Base-by-base conservation (phyloP, 2,113 vertebrate genomes). In the Phyllostomus hastatus region DNA sequence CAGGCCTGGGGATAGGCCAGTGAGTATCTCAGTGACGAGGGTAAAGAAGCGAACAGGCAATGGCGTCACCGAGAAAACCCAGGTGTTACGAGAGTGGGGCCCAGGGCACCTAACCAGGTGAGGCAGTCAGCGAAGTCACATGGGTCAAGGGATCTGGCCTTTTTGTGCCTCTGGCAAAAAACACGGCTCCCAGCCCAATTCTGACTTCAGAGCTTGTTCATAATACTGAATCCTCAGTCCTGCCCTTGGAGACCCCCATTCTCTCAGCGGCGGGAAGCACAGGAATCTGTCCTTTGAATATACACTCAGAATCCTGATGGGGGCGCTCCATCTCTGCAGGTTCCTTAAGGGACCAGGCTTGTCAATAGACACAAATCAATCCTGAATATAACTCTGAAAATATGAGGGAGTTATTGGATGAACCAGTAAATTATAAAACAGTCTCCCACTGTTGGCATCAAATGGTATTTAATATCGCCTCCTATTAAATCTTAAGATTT, bases 41-140 rank as follows among this genome's bases (percentile, higher is more conserved):
- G 70, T 31, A 17, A 26, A 82, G 61, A 76, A 33, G n/a, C 31
- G 66, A 72, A 31, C 3, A 41, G 69, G 33, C 17, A n/a, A 33
- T 17, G 28, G 17, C 10, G 54, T 20, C 33, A 20, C 0, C 46
- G 52, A 48, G 35, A n/a, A 72, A 69, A 72, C 35, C 9, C 0
- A 3, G 72, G 26, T 4, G 15, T 10, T 48, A 1, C 0, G 0
- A 31, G 54, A 6, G 6, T 33, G n/a, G n/a, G 46, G 38, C 4
- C 0, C 9, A 9, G 2, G 57, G 12, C 4, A 1, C 17, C 33
- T 7, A 67, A 35, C 33, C 35, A 28, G 5, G 26, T 24, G 2
- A 35, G 28, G 26, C 10, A 0, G 24, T 0, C 28, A 12, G 38
- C 20, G 67, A 38, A 79, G 86, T 46, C 10, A 20, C 26, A 2